Conservation (phyloP, 2,797 vertebrate species). For the Ctenosaura bakeri region DNA sequence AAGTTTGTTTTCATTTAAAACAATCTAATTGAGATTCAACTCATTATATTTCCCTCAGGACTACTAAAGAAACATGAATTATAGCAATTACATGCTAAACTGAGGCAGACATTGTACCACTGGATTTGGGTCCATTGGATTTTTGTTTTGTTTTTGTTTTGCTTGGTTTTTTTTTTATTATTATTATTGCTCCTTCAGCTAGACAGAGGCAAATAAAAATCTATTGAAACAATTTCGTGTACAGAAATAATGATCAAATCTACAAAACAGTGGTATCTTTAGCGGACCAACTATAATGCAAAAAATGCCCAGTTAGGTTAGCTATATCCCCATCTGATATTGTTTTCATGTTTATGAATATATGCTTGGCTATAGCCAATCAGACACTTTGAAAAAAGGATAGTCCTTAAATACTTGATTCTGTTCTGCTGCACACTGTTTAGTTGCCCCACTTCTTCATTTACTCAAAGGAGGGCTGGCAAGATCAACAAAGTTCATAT, state of each 20-base stretch:
- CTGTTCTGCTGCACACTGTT: background rate
- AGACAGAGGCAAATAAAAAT: background rate
- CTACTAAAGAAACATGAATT: slow-evolving; percentile 31
- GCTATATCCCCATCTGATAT: background rate
- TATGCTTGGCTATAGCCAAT: background rate
- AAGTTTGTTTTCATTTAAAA: slow-evolving; percentile 53
- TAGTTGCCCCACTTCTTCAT: background rate
- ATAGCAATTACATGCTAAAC: slow-evolving; percentile 33
- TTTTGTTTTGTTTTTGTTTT: background rate
- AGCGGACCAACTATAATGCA: background rate
- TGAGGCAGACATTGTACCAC: slow-evolving; percentile 27
- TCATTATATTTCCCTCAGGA: slow-evolving; percentile 33
- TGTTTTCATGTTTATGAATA: background rate
- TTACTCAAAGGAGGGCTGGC: slow-evolving; percentile 41
- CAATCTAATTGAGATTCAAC: slow-evolving; percentile 36
- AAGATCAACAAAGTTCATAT: slow-evolving; percentile 53
- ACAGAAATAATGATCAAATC: background rate
- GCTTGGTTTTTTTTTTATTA: background rate
- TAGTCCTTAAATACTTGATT: background rate
- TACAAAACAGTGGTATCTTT: no score
- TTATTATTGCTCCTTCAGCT: background rate
- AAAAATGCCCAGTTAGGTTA: background rate
- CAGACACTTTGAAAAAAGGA: background rate
- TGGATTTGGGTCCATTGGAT: background rate
- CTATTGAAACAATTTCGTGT: background rate